These are phyloP conservation scores for Macaria liturata DNA, from an alignment of 2,888 invertebrate species.

Conservation along the genomic window DNA sequence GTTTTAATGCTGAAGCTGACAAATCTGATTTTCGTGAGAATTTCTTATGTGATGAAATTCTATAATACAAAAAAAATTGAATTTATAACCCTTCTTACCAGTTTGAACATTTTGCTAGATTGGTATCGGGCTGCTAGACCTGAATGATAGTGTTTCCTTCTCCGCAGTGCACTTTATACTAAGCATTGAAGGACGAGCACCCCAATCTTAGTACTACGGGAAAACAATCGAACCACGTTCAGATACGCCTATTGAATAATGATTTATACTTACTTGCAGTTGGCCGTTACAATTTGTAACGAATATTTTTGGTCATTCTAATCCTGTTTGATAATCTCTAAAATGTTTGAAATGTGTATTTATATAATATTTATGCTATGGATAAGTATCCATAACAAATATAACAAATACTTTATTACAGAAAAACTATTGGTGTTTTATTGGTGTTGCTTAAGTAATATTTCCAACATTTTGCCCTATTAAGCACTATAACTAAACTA, in stretches of 20 bases:
- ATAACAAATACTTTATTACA: no score
- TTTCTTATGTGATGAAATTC: no score
- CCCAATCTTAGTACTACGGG: constrained; percentile 12
- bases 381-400: no score
- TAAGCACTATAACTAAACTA: no score
- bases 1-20: no score
- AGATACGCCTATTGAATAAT: constrained; percentile 25
- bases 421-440: no score
- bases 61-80: background rate
- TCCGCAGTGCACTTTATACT: constrained; percentile 30
- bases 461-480: no score
- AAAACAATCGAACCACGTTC: constrained; percentile 6
- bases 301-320: background rate
- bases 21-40: no score
- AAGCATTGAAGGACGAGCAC: constrained; percentile 27
- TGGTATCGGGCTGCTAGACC: constrained; percentile 32
- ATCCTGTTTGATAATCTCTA: background rate
- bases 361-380: no score
- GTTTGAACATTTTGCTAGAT: constrained; percentile 51
- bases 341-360: no score
- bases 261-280: constrained; percentile 16
- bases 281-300: constrained; percentile 3
- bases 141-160: constrained; percentile 37
- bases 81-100: constrained; percentile 41
- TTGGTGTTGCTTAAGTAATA: no score